A percentile compares a stretch with the other conserved stretches of the same genome.
Evolutionary conservation across 2,888 invertebrate genomes (phyloP).

Genomic region (Nomada ruficornis): DNA sequence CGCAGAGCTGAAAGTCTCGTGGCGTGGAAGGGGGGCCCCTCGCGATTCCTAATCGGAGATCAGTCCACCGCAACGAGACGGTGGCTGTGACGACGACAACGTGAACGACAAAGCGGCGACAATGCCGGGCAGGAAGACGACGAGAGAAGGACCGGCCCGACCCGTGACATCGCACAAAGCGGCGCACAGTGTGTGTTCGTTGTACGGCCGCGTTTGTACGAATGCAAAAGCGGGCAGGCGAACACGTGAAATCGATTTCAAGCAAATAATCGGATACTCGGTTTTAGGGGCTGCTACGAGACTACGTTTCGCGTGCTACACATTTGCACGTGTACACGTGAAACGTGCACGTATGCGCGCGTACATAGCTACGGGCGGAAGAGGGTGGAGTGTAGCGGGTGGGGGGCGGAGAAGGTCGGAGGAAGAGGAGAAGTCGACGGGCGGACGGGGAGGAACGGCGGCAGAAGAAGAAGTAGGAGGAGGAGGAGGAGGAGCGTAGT

Average conservation of each 20-base stretch:
- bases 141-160: conserved; percentile 51
- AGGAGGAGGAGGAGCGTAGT: conserved; percentile 77
- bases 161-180: conserved; percentile 71
- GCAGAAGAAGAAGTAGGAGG: conserved; percentile 57
- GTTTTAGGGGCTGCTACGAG: conserved; percentile 67
- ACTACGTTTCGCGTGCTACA: conserved; percentile 25
- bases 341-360: neutral
- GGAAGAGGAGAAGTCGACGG: conserved; percentile 53
- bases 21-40: conserved; percentile 18
- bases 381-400: conserved; percentile 52
- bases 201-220: conserved; percentile 76
- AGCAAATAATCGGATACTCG: conserved; percentile 84
- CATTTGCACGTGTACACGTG: conserved; percentile 5
- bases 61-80: conserved; percentile 38
- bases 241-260: conserved; percentile 83
- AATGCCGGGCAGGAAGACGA: conserved; percentile 48
- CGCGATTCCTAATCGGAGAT: conserved; percentile 58
- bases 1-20: neutral
- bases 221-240: conserved; percentile 76
- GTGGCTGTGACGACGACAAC: conserved; percentile 23
- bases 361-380: conserved; percentile 43
- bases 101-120: conserved; percentile 53
- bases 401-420: conserved; percentile 39
- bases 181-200: conserved; percentile 58
- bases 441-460: conserved; percentile 43